A percentile compares a stretch with the other conserved stretches of the same genome.
phyloP scores from a whole-genome alignment of 2,888 invertebrate species.

The Drosophila helvetica region DNA sequence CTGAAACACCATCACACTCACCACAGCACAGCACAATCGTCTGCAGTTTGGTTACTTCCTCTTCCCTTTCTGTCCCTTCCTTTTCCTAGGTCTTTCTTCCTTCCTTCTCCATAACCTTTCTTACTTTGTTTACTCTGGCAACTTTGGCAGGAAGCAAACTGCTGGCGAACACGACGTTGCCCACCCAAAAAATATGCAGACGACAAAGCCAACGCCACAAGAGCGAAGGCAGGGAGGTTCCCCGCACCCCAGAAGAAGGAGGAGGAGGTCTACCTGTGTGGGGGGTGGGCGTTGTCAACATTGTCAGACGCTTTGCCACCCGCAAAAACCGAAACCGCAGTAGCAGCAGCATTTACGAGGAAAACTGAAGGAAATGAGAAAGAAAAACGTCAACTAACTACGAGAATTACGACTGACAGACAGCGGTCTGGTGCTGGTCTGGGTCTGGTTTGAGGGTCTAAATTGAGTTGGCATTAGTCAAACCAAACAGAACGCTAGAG shows the following conservation, averaged over 20 bases:
- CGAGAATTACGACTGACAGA: slow-evolving; percentile 4
- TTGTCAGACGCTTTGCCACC: slow-evolving; percentile 23
- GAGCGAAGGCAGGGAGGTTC: neutral
- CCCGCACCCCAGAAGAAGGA: neutral
- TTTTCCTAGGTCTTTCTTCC: neutral
- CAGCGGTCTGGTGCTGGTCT: slow-evolving; percentile 4
- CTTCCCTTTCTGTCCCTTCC: slow-evolving; percentile 1
- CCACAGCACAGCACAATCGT: neutral
- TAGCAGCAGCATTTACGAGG: slow-evolving; percentile 4
- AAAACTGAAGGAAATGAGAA: slow-evolving; percentile 10
- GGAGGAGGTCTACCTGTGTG: slow-evolving; percentile 13
- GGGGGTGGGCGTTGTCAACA: slow-evolving; percentile 55
- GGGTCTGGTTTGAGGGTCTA: slow-evolving; percentile 8
- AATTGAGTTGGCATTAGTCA: slow-evolving; percentile 57
- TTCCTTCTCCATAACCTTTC: slow-evolving; percentile 8
- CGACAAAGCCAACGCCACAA: slow-evolving; percentile 16
- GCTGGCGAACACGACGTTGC: slow-evolving; percentile 13
- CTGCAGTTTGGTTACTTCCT: slow-evolving; percentile 3
- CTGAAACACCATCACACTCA: neutral
- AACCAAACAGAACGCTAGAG: slow-evolving; percentile 40
- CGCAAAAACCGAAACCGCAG: slow-evolving; percentile 18
- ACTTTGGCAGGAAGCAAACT: slow-evolving; percentile 40
- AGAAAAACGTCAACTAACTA: slow-evolving; percentile 26
- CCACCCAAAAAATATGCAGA: slow-evolving; percentile 33
- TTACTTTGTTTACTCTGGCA: slow-evolving; percentile 17